These are phyloP conservation scores for Chrysaora quinquecirrha DNA, from an alignment of 30 jellyfish, hydroid and myxozoan species.

Conservation along the genomic window DNA sequence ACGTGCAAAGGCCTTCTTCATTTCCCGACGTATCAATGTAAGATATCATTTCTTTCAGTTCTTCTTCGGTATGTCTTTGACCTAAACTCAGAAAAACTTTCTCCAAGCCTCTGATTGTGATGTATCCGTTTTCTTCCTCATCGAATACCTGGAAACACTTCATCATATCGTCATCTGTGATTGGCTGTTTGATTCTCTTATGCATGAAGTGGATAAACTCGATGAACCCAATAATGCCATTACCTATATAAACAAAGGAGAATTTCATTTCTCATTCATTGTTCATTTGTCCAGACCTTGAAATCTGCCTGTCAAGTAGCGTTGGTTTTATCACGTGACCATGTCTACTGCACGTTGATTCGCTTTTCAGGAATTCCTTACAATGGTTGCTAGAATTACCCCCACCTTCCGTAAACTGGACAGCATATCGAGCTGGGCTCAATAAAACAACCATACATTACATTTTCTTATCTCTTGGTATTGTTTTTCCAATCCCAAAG, in stretches of 20 bases:
- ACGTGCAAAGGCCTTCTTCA: slow-evolving; percentile 59
- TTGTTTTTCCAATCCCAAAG: no score
- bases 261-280: no score
- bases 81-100: slow-evolving; percentile 63
- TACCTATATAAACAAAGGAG: slow-evolving; percentile 39
- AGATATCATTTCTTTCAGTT: slow-evolving; percentile 53
- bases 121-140: slow-evolving; percentile 47
- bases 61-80: slow-evolving; percentile 45
- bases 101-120: slow-evolving; percentile 65
- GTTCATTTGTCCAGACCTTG: no score
- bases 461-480: no score
- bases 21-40: slow-evolving; percentile 37
- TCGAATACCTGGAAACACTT: slow-evolving; percentile 56
- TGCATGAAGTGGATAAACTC: slow-evolving; percentile 65
- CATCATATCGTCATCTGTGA: slow-evolving; percentile 57
- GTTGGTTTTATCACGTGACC: no score
- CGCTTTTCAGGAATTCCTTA: no score
- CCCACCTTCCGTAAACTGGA: no score
- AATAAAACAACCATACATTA: no score
- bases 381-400: no score
- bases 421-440: no score
- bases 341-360: no score
- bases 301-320: no score
- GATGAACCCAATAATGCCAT: slow-evolving; percentile 68
- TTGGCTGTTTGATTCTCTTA: slow-evolving; percentile 44